Base-by-base conservation (phyloP, 1,140 invertebrate genomes). In the Psix sp. region DNA sequence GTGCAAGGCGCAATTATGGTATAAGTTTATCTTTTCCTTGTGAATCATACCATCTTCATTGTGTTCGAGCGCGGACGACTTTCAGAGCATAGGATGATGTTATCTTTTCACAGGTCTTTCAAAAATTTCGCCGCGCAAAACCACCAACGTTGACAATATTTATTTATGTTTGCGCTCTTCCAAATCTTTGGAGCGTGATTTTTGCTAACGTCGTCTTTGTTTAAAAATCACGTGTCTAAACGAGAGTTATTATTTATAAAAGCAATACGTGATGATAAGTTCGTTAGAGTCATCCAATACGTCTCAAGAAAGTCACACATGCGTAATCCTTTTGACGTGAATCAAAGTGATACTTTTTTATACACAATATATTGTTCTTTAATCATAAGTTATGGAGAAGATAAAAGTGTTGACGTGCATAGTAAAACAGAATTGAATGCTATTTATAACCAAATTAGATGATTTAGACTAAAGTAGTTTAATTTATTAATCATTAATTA, bases 1-100 rank as follows among this genome's bases (percentile, higher is more conserved):
- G 83, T 86, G 78, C 79, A 77, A 82, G 78, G 46, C 83, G 84
- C 80, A 86, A 81, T 86, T 83, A 84, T 80, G 72, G 80, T 82
- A n/a, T n/a, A 71, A 79, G 56, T 81, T 84, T 85, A 84, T 85
- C 80, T 76, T 78, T 78, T 75, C 62, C 74, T 39, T 65, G 74
- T 86, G 82, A 86, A 84, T 86, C 83, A 85, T 80, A 29, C 54
- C 60, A 80, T 77, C 78, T 65, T 80, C 80, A 80, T 77, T 82
- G 76, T 80, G 76, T 78, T 72, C 33, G 40, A 59, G 74, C 38
- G 38, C 38, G 16, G 18, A 40, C 38, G 26, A 29, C 2, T 29
- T 40, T 3, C 9, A 14, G n/a, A 11, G 2, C 13, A 10, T 13
- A 35, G 33, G 33, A 35, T 35, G 13, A 13, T 35, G 5, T 10